Base-by-base conservation (phyloP, 1,140 invertebrate species). In the Sitophilus oryzae region DNA sequence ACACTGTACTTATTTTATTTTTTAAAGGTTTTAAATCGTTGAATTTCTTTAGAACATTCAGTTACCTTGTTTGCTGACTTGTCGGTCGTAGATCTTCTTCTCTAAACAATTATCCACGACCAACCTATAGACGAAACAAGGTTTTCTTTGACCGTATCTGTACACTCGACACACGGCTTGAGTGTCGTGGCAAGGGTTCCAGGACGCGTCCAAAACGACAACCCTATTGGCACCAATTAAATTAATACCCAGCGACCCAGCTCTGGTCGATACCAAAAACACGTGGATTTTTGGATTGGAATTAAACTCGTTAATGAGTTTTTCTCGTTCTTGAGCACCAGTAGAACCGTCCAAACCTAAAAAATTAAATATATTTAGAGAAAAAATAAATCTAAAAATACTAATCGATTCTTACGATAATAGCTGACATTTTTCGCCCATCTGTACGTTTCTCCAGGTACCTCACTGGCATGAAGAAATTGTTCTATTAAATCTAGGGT, bases 171-270 rank as follows among this genome's bases (percentile, higher is more conserved):
- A 99, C 1, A 99, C 93, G 44, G 96, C 96, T 74, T 99, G 96
- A 1, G 94, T 96, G 70, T 99, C 96, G 71, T 98, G 95, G 68
- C 96, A 98, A n/a, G 96, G 96, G 76, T 99, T 99, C 95, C 96
- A 99, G 2, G 92, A 96, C 30, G 95, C 95, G 76, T 99, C 96
- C 66, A 98, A 89, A 22, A 99, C 93, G 18, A 99, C 88, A 0
- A 98, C 96, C 42, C 96, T 76, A 76, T 97, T 98, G 0, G 96
- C 96, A 18, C 95, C 96, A 38, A 93, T 89, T 16, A 99, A 79
- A 78, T 99, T 99, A 42, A 99, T 97, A 3, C 96, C 96, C 11
- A 99, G 75, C 18, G 93, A 97, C 11, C 96, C 96, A 46, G 96
- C 96, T 67, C 93, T 82, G 0, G 95, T 99, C 1, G 93, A 98